Conservation (phyloP, 30 jellyfish, hydroid and myxozoan genomes). For the Turritopsis dohrnii region DNA sequence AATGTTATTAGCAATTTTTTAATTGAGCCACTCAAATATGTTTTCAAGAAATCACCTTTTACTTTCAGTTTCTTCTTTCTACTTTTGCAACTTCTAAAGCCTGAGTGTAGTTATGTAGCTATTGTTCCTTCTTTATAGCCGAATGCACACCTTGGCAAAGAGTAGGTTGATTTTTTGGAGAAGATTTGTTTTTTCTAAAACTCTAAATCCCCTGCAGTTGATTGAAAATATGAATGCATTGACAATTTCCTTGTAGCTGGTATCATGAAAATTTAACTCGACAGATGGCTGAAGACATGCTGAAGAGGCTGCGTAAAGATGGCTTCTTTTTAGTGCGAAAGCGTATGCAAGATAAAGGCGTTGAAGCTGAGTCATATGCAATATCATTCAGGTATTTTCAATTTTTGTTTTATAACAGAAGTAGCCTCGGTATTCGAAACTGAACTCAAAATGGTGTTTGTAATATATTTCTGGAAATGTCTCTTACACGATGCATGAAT, state of each 20-base stretch:
- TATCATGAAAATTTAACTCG: constrained; percentile 89
- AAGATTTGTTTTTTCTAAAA: neutral
- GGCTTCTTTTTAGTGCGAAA: constrained; percentile 86
- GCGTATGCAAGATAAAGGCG: constrained; percentile 46
- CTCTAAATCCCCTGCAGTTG: neutral
- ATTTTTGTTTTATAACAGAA: neutral
- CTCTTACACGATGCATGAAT: neutral
- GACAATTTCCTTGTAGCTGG: constrained; percentile 62
- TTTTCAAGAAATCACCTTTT: neutral
- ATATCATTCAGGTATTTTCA: constrained; percentile 72
- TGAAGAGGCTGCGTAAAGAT: constrained; percentile 84
- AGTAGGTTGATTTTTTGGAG: constrained; percentile 36
- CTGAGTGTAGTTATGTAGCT: neutral
- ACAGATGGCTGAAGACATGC: constrained; percentile 97
- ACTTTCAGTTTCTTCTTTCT: neutral
- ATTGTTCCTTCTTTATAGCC: constrained; percentile 55
- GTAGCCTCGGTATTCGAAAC: too few relatives aligned
- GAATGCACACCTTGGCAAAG: constrained; percentile 91
- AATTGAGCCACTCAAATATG: neutral
- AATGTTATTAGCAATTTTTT: neutral
- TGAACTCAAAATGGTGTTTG: neutral
- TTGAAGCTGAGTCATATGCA: constrained; percentile 86
- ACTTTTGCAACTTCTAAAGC: neutral
- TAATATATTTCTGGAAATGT: neutral
- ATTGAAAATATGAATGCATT: neutral